A percentile compares a stretch with the other conserved stretches of the same genome.
Evolutionary conservation across 2,797 vertebrate genomes (phyloP).

Genomic region (Masticophis lateralis): DNA sequence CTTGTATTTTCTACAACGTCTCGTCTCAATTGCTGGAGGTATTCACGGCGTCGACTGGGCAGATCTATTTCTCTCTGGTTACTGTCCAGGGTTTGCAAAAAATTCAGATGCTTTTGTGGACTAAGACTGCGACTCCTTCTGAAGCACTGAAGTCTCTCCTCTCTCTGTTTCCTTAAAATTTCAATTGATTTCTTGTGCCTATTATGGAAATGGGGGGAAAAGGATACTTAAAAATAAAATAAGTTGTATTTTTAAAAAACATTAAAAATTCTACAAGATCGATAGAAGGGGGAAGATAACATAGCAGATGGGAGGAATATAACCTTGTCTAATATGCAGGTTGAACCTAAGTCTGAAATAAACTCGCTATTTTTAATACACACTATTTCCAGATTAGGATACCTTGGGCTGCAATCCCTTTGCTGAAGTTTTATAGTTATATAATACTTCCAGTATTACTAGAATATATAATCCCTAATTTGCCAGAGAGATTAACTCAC

Average conservation of each 20-base stretch:
- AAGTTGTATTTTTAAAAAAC: neutral
- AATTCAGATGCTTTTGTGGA: slow-evolving; percentile 77
- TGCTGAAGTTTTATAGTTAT: neutral
- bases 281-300: neutral
- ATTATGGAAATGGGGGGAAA: neutral
- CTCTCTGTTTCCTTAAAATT: slow-evolving; percentile 78
- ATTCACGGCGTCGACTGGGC: slow-evolving; percentile 75
- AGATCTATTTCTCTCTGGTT: slow-evolving; percentile 62
- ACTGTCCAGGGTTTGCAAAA: slow-evolving; percentile 50
- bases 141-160: slow-evolving; percentile 77
- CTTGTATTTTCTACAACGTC: slow-evolving; percentile 82
- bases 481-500: neutral
- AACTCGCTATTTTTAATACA: neutral
- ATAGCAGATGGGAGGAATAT: neutral
- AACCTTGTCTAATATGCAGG: neutral
- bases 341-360: neutral
- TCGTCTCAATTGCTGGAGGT: slow-evolving; percentile 82
- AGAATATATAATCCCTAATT: neutral
- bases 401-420: neutral
- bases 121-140: slow-evolving; percentile 83
- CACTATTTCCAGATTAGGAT: neutral
- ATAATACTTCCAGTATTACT: neutral
- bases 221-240: neutral
- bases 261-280: neutral
- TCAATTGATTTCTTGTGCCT: slow-evolving; percentile 86